These are phyloP conservation scores for Phragmatobia fuliginosa DNA, from an alignment of 2,888 invertebrate species.

Conservation along the genomic window DNA sequence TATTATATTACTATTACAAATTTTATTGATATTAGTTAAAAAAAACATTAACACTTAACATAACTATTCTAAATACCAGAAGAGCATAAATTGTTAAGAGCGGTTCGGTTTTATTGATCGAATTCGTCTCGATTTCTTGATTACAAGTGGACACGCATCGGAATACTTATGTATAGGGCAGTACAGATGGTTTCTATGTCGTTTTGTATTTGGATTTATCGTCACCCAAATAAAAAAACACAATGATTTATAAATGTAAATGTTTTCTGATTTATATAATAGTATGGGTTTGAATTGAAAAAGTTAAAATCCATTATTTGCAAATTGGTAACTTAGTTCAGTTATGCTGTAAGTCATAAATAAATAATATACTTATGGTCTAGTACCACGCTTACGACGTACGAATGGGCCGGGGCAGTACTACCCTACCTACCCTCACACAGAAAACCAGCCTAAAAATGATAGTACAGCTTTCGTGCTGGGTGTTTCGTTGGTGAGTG, in stretches of 20 bases:
- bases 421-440: no score
- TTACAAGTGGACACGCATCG: slow-evolving; percentile 22
- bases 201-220: slow-evolving; percentile 9
- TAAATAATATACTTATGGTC: no score
- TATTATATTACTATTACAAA: slow-evolving; percentile 28
- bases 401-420: no score
- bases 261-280: slow-evolving; percentile 10
- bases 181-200: background rate
- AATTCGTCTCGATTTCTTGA: slow-evolving; percentile 38
- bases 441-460: no score
- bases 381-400: no score
- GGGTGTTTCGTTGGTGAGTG: no score
- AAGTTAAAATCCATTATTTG: slow-evolving; percentile 2
- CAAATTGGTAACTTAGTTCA: background rate
- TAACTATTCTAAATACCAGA: slow-evolving; percentile 37
- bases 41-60: slow-evolving; percentile 38
- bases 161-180: slow-evolving; percentile 24
- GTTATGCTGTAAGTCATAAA: background rate
- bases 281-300: background rate
- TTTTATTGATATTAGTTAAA: slow-evolving; percentile 43
- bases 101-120: slow-evolving; percentile 42
- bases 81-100: slow-evolving; percentile 26
- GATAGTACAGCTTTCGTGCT: no score
- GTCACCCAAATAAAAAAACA: background rate
- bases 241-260: slow-evolving; percentile 3